Conservation (phyloP, 2,113 vertebrate genomes). For the Cryptotis parvus region DNA sequence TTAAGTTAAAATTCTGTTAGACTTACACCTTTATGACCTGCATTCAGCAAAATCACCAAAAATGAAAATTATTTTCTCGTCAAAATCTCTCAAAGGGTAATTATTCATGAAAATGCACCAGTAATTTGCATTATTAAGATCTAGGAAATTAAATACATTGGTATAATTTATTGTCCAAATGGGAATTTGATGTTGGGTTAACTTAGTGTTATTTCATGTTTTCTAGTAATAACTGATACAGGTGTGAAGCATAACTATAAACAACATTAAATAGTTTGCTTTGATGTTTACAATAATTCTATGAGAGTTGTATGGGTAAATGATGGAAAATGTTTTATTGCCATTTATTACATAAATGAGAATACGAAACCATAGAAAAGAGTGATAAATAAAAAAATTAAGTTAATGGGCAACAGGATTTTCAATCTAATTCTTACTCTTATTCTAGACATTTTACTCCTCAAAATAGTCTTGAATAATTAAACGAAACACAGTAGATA, state of each 20-base stretch:
- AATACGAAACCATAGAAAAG: background rate
- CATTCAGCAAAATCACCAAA: background rate
- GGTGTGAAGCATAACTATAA: background rate
- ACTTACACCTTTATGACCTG: background rate
- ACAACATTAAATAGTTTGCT: background rate
- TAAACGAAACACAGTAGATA: background rate
- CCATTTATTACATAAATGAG: constrained; percentile 2
- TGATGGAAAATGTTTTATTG: background rate
- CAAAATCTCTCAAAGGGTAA: background rate
- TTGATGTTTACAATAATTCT: background rate
- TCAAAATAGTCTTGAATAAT: background rate
- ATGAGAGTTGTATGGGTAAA: too few species aligned
- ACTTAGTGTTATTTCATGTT: background rate
- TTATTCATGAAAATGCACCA: background rate
- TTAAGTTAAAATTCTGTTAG: background rate
- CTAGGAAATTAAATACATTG: background rate
- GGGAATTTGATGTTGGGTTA: background rate
- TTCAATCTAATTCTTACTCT: background rate
- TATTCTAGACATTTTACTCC: background rate
- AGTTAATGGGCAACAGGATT: background rate
- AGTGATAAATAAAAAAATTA: background rate
- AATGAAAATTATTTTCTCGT: background rate
- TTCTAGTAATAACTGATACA: background rate
- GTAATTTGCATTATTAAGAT: background rate
- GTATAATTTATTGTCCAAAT: background rate